Percentiles rank a stretch among this genome's conserved stretches.
Evolutionary conservation across 1,140 invertebrate species (phyloP).

Genomic region (Caenorhabditis brenneri): DNA sequence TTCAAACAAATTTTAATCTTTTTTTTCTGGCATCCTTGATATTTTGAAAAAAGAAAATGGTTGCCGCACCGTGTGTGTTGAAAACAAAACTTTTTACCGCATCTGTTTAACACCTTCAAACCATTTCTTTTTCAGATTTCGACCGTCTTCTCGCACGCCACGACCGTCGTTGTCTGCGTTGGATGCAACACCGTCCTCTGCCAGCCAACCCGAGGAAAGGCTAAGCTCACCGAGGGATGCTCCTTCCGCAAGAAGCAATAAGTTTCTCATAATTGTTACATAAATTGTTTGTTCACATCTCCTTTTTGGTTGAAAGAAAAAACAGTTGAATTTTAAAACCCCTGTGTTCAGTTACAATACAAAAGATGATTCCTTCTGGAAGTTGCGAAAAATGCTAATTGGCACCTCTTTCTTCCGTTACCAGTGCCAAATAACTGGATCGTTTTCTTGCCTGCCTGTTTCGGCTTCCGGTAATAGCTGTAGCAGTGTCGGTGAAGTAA

Average conservation of each 20-base stretch:
- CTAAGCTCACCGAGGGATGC: constrained; percentile 94
- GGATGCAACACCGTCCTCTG: constrained; percentile 97
- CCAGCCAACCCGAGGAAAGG: constrained; percentile 97
- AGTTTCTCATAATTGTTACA: constrained; percentile 60
- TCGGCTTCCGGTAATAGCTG: not conserved
- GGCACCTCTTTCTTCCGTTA: not conserved
- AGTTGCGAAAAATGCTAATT: not conserved
- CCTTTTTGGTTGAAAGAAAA: constrained; percentile 37
- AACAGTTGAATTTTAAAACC: not conserved
- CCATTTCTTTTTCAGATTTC: constrained; percentile 77
- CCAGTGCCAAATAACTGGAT: not conserved
- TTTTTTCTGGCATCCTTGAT: not conserved
- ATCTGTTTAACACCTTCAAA: not conserved
- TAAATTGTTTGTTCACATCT: constrained; percentile 46
- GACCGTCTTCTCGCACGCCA: constrained; percentile 98
- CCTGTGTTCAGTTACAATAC: not conserved
- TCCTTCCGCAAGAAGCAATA: constrained; percentile 93
- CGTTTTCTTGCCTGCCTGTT: not conserved
- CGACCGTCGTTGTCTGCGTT: constrained; percentile 95
- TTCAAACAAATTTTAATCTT: too few relatives aligned
- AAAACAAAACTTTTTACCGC: not conserved
- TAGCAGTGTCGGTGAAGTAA: not conserved
- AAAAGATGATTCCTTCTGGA: not conserved
- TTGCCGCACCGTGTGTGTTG: not conserved
- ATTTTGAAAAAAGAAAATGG: not conserved